Evolutionary conservation across 1,140 invertebrate genomes (phyloP), one percentile per base, ranked within the genome.

Genomic region (Pseudomyrmex concolor): DNA sequence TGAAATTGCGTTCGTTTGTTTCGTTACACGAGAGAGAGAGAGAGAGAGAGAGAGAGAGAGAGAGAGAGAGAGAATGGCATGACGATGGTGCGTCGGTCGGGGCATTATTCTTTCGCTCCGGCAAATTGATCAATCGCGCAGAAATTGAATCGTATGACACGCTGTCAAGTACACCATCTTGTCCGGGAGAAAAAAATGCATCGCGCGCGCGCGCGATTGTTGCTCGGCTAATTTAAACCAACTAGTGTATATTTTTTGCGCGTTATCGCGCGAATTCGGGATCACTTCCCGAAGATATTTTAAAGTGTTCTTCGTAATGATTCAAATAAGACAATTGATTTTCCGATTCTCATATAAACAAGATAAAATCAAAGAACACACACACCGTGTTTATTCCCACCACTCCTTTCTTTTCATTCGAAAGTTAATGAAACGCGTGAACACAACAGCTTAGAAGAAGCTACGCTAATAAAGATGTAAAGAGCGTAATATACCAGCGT

Each of bases 1-100:
- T 80, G 66, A 80, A 80, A 80, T 80, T 80, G 76, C 76, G 76
- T 80, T 80, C 76, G 76, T 80, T 80, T 80, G 76, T 80, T 80
- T 80, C 76, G 76, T 80, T 80, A 80, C 22, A 59, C 66, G 76
- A 80, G 76, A 80, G 76, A 34, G 5, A 34, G 34, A 34, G 5
- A 34, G 34, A 25, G 25, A 25, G 25, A 7, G 34, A 34, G 3
- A 34, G 25, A 34, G 25, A 34, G 25, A 7, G 5, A 34, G 34
- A 34, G 5, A 34, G 5, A 34, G 34, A 34, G 34, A 34, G 34
- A 34, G 5, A 34, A 34, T 80, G 76, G 76, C 76, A 59, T 71
- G 76, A 80, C 66, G 66, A 0, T 34, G 34, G 34, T 34, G 34
- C 34, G 0, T 34, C 34, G 34, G 34, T 70, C 66, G 54, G 43